Conservation (phyloP, 2,113 vertebrate genomes). For the Bambusicola thoracicus region DNA sequence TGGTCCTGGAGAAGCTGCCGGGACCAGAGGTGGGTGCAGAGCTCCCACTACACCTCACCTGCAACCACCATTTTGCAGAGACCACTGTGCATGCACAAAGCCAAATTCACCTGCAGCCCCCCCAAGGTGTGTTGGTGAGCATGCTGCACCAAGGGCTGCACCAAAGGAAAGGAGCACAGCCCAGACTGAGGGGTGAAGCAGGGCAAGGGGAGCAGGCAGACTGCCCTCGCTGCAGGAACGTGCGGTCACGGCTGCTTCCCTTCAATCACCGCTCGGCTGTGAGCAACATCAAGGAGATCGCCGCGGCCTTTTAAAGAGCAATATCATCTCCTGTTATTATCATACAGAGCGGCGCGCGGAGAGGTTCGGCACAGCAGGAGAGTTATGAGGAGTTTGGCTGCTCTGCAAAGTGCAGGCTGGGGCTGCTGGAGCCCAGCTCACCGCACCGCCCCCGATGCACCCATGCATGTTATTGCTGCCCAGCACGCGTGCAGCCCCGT, state of each 20-base stretch:
- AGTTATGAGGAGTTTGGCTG: conserved; percentile 18
- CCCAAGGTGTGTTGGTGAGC: not conserved
- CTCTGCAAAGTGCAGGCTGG: not conserved
- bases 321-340: conserved; percentile 34
- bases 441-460: not conserved
- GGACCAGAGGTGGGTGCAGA: not conserved
- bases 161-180: not conserved
- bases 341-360: not conserved
- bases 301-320: conserved; percentile 58
- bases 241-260: conserved; percentile 28
- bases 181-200: not conserved
- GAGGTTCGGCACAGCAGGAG: conserved; percentile 21
- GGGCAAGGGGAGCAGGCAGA: not conserved
- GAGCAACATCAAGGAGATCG: not conserved
- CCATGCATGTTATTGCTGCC: not conserved
- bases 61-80: not conserved
- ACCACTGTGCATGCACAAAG: not conserved
- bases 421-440: not conserved
- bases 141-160: too few relatives aligned
- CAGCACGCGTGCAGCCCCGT: not conserved
- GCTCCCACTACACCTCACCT: not conserved
- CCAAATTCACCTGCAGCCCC: not conserved
- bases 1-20: not conserved
- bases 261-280: conserved; percentile 45
- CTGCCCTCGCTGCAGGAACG: not conserved